These are phyloP conservation scores for Tachycineta bicolor DNA, from an alignment of 2,113 vertebrate genomes.

Conservation along the genomic window DNA sequence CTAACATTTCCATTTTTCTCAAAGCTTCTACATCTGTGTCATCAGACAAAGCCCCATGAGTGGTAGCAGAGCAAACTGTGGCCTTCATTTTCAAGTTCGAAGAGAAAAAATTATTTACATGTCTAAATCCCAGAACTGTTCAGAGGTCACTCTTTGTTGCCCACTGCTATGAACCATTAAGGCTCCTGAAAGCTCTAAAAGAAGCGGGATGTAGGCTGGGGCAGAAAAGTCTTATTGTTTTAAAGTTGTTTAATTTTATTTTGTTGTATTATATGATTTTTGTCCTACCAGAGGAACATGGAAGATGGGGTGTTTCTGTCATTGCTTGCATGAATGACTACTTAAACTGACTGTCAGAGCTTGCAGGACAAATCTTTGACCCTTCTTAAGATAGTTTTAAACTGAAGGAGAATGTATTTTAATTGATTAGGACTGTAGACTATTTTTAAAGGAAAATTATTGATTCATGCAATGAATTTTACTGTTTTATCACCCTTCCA, in stretches of 20 bases:
- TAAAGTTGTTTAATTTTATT: background rate
- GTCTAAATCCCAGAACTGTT: background rate
- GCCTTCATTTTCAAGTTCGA: background rate
- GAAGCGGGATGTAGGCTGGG: rapidly evolving
- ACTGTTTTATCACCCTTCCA: background rate
- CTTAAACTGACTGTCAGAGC: background rate
- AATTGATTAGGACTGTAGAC: background rate
- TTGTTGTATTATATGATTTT: background rate
- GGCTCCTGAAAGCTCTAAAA: background rate
- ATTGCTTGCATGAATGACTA: background rate
- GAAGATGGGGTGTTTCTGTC: background rate
- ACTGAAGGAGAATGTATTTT: background rate
- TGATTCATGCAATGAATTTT: background rate
- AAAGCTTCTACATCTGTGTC: background rate
- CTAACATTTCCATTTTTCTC: constrained; percentile 22
- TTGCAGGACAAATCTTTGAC: background rate
- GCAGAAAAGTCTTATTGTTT: background rate
- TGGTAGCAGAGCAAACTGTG: background rate
- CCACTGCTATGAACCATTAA: background rate
- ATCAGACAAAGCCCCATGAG: background rate
- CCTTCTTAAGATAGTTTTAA: background rate
- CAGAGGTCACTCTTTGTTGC: background rate
- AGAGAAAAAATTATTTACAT: constrained; percentile 17
- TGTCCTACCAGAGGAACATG: background rate
- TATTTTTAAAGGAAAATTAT: background rate